These are phyloP conservation scores for Oscheius myriophilus DNA, from an alignment of 2,888 invertebrate genomes.

Conservation along the genomic window DNA sequence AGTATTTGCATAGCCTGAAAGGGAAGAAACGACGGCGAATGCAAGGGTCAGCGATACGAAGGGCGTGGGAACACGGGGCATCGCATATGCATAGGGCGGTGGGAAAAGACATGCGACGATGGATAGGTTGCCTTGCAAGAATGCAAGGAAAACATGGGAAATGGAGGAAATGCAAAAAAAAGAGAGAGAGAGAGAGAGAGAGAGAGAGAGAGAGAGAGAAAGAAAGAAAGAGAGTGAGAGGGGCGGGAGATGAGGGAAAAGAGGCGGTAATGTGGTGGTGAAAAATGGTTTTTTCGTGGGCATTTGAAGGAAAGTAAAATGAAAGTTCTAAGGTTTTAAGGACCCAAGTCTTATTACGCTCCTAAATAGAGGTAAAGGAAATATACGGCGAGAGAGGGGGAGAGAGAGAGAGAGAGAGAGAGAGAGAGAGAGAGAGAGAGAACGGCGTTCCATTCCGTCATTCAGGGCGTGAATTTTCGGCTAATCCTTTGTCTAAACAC, in stretches of 20 bases:
- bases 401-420: neutral
- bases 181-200: too few species aligned
- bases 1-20: neutral
- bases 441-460: neutral
- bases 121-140: neutral
- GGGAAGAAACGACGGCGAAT: slow-evolving; percentile 1
- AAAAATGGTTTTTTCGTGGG: too few species aligned
- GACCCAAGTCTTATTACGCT: too few species aligned
- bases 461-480: too few species aligned
- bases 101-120: neutral
- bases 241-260: neutral
- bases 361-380: too few species aligned
- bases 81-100: neutral
- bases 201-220: too few species aligned
- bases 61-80: neutral
- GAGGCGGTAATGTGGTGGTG: too few species aligned
- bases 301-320: too few species aligned
- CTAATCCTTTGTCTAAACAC: too few species aligned
- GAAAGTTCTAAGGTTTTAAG: too few species aligned
- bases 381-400: too few species aligned
- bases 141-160: neutral
- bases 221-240: neutral
- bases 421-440: neutral
- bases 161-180: too few species aligned
- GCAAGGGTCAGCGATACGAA: neutral